Evolutionary conservation across 1,140 invertebrate species (phyloP).

Genomic region (Campoletis sonorensis): DNA sequence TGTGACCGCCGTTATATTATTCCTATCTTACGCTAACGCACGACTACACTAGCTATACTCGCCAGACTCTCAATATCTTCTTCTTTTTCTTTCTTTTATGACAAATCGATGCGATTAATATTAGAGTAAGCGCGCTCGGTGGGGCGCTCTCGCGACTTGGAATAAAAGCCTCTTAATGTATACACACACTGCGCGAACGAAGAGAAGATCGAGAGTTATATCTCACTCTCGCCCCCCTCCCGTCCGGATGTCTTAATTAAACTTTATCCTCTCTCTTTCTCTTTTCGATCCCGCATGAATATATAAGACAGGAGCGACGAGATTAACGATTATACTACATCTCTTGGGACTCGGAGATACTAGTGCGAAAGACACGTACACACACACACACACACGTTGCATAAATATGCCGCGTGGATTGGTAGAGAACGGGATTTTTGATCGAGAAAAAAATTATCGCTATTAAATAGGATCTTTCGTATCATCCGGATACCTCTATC

Average conservation of each 20-base stretch:
- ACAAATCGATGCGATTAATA: constrained; percentile 46
- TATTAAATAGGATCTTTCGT: constrained; percentile 18
- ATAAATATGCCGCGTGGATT: too few species aligned
- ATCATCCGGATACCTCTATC: constrained; percentile 16
- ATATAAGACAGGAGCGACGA: constrained; percentile 8
- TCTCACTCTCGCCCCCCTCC: not conserved
- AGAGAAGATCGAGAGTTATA: not conserved
- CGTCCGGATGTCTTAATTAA: constrained; percentile 40
- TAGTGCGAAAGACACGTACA: constrained; percentile 1
- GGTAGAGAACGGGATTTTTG: constrained; percentile 21
- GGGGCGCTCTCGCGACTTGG: constrained; percentile 13
- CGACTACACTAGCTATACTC: not conserved
- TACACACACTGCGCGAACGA: not conserved
- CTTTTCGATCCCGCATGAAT: not conserved
- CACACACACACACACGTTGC: not conserved
- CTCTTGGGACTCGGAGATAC: not conserved
- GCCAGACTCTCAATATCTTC: not conserved
- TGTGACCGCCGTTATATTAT: constrained; percentile 29
- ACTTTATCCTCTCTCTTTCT: constrained; percentile 17
- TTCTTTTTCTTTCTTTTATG: constrained; percentile 37
- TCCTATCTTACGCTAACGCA: not conserved
- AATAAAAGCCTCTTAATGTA: constrained; percentile 39
- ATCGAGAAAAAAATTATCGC: constrained; percentile 31
- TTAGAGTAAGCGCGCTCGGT: not conserved
- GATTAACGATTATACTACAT: constrained; percentile 38